Percentiles rank a stretch among this genome's conserved stretches.
Conservation (phyloP, 2,888 invertebrate species). For the Spisula solida region DNA sequence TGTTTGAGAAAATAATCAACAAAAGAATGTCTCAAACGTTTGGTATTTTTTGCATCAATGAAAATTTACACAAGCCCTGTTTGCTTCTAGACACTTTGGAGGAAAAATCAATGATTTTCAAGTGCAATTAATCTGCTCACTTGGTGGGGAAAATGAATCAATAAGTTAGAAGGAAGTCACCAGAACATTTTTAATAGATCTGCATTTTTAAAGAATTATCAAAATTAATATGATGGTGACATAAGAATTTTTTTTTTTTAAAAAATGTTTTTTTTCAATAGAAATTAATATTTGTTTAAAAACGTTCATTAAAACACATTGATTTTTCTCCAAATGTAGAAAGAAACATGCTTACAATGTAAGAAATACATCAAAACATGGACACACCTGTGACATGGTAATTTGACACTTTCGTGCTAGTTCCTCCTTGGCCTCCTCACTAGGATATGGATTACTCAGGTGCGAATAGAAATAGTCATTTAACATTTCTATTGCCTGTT, state of each 20-base stretch:
- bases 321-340: constrained; percentile 25
- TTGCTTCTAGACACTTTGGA: neutral
- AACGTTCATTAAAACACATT: neutral
- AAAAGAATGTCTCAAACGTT: constrained; percentile 28
- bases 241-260: neutral
- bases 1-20: constrained; percentile 76
- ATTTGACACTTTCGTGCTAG: constrained; percentile 99
- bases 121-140: neutral
- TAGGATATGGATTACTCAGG: constrained; percentile 99
- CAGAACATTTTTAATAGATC: neutral
- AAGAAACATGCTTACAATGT: constrained; percentile 39
- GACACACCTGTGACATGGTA: constrained; percentile 95
- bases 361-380: constrained; percentile 20
- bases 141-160: neutral
- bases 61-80: neutral
- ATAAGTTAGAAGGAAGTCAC: neutral
- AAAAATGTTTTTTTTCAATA: neutral
- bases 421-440: constrained; percentile 99
- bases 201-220: neutral
- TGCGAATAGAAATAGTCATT: constrained; percentile 99
- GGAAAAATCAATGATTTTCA: neutral
- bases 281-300: neutral
- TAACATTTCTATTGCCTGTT: constrained; percentile 99
- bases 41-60: neutral
- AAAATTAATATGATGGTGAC: neutral